Conservation (phyloP, 2,888 invertebrate species). For the Pogonocherus hispidulus region DNA sequence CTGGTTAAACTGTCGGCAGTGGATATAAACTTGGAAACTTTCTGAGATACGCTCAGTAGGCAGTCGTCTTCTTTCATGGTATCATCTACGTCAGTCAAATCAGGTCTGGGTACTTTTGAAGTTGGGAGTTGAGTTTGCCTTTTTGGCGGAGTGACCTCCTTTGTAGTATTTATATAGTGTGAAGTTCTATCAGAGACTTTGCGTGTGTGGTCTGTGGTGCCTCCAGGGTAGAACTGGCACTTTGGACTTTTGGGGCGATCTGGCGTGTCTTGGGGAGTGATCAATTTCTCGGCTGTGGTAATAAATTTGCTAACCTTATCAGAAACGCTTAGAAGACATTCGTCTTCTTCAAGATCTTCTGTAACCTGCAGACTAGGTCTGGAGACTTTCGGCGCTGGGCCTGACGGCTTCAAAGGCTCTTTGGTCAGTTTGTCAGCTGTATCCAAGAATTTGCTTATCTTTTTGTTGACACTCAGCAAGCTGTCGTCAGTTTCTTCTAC, state of each 20-base stretch:
- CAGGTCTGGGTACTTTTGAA: constrained; percentile 51
- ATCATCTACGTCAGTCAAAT: constrained; percentile 55
- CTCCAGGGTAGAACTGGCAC: constrained; percentile 58
- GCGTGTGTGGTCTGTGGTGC: constrained; percentile 66
- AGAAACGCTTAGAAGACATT: constrained; percentile 77
- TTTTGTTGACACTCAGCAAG: constrained; percentile 73
- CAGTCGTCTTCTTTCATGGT: constrained; percentile 71
- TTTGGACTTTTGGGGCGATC: constrained; percentile 63
- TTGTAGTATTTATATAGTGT: constrained; percentile 64
- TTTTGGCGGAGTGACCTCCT: constrained; percentile 46
- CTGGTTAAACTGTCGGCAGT: constrained; percentile 74
- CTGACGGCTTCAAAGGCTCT: constrained; percentile 55
- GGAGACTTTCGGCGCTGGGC: constrained; percentile 64
- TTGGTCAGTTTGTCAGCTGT: constrained; percentile 66
- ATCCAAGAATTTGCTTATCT: constrained; percentile 67
- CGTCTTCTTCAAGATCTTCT: constrained; percentile 73
- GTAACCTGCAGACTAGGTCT: constrained; percentile 72
- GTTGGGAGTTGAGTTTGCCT: constrained; percentile 35
- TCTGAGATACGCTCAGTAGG: constrained; percentile 75
- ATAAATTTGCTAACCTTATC: constrained; percentile 80
- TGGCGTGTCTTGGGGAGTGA: constrained; percentile 49
- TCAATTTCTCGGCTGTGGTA: constrained; percentile 68
- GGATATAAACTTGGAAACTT: constrained; percentile 76
- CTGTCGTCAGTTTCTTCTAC: constrained; percentile 70
- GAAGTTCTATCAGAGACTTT: constrained; percentile 72